A percentile compares a stretch with the other conserved stretches of the same genome.
These are phyloP conservation scores for Emydoidea blandingii DNA, from an alignment of 2,797 vertebrate species.

Conservation along the genomic window DNA sequence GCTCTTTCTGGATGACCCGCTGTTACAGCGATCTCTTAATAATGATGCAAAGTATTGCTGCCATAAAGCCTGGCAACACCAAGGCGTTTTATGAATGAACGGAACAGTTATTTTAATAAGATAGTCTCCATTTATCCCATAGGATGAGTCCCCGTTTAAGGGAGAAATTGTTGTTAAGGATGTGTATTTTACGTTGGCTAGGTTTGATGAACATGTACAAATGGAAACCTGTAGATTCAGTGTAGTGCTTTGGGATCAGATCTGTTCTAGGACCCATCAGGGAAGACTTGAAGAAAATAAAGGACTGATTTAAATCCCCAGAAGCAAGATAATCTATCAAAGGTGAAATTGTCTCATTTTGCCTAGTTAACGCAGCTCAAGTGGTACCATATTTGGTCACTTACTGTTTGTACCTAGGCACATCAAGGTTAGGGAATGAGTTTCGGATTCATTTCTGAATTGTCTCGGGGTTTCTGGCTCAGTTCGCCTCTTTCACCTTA, in stretches of 20 bases:
- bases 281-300: not conserved
- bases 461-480: not conserved
- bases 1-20: not conserved
- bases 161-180: not conserved
- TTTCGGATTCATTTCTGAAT: not conserved
- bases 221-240: not conserved
- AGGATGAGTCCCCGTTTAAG: not conserved
- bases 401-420: not conserved
- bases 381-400: not conserved
- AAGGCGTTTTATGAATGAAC: rapidly evolving
- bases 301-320: not conserved
- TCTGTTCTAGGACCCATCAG: not conserved
- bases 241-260: not conserved
- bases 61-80: not conserved
- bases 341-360: not conserved
- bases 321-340: not conserved
- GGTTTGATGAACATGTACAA: rapidly evolving
- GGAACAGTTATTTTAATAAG: rapidly evolving
- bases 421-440: not conserved
- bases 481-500: rapidly evolving
- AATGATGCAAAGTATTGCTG: not conserved
- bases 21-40: not conserved
- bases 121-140: not conserved
- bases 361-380: not conserved
- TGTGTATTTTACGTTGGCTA: not conserved